Conservation (phyloP, 2,797 vertebrate genomes). For the Sebastiscus albofasciatus region DNA sequence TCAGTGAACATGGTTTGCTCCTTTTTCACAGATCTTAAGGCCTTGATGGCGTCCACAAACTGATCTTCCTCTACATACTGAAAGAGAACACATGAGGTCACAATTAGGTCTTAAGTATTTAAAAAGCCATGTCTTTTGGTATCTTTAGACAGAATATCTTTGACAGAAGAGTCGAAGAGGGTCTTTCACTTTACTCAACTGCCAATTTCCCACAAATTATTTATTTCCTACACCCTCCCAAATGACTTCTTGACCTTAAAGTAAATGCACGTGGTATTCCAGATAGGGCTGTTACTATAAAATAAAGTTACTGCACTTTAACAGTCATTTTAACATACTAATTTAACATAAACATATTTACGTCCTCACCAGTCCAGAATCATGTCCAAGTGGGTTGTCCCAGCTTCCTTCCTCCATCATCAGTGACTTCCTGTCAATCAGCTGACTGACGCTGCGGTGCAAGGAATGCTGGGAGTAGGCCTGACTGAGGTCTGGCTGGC, state of each 20-base stretch:
- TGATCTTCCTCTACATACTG: constrained; percentile 93
- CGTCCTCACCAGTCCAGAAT: constrained; percentile 77
- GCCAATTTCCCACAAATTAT: background rate
- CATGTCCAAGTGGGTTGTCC: constrained; percentile 87
- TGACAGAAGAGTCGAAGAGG: background rate
- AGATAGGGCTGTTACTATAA: background rate
- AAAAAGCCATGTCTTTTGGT: background rate
- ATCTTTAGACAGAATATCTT: background rate
- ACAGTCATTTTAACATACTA: background rate
- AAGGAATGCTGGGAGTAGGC: constrained; percentile 86
- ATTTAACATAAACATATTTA: background rate
- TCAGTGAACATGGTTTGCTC: constrained; percentile 93
- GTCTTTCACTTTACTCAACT: background rate
- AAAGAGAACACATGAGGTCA: constrained; percentile 28
- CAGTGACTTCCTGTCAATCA: constrained; percentile 89
- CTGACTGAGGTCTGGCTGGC: constrained; percentile 82
- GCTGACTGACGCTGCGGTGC: constrained; percentile 92
- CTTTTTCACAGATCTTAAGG: constrained; percentile 90
- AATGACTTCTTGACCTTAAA: background rate
- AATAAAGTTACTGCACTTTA: background rate
- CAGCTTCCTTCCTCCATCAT: constrained; percentile 84
- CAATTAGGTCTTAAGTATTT: background rate
- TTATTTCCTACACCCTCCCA: background rate
- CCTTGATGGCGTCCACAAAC: constrained; percentile 89
- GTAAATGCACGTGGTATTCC: background rate